Base-by-base conservation (phyloP, 1,140 invertebrate species). In the Ceratoteleas bidentatus region DNA sequence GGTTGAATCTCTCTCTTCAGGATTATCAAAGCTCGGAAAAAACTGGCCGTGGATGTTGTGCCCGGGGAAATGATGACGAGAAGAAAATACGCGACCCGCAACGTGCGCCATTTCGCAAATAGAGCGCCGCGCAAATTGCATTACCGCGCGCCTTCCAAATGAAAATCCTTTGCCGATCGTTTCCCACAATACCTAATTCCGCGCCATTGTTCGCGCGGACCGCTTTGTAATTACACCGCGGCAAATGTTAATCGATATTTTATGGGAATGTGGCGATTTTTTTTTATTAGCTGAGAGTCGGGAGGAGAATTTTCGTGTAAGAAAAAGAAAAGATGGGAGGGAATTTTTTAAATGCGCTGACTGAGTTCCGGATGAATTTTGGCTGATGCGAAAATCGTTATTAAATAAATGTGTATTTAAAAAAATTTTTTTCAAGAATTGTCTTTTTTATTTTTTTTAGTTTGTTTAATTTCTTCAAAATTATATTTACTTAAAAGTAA, bases 11-110 rank as follows among this genome's bases (percentile, higher is more conserved):
- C 86, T 85, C 85, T 86, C 85, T 86, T 86, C 75, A 78, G 87
- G 87, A 89, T 89, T 89, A 89, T 80, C 86, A 87, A 89, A 88
- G 88, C 88, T 86, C 86, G 82, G 75, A 88, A 87, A 88, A 90
- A 90, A 88, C 88, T 89, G 77, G 70, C 76, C 56, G 82, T 81
- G 87, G 89, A 88, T 88, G 86, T 77, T 77, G 72, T 66, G 16
- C 65, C 56, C 69, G 24, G 84, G 79, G 77, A 83, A 82, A 85
- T 83, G 74, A 70, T 73, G 73, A 74, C 54, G 80, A 76, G 61
- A 79, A 76, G 75, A 84, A 81, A 79, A 81, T 78, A 84, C 70
- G 45, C 56, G 53, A 58, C 24, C 24, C 24, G 24, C 24, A 73
- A 70, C 45, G 61, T 72, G 72, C 70, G 56, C 75, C 65, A 73